Evolutionary conservation across 2,888 invertebrate species (phyloP), one percentile per base, ranked within the genome.

Genomic region (Drosophila parthenogenetica): DNA sequence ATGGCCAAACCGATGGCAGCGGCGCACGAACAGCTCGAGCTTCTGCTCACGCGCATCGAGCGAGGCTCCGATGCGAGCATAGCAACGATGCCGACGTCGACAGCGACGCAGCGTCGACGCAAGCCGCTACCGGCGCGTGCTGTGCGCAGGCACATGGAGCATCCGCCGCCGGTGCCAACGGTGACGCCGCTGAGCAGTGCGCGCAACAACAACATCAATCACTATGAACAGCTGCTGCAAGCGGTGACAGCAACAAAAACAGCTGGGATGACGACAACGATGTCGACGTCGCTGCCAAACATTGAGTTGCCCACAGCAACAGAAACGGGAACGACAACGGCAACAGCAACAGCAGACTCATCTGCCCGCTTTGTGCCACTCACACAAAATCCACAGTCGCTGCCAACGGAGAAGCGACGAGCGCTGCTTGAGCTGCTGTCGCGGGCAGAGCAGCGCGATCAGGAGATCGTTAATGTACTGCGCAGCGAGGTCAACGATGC

Each of bases 11-110:
- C 69, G 0, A 29, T 86, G 57, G 67, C 66, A 5, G 67, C 25
- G 17, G 77, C 82, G 5, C 87, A 79, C 43, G 51, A 79, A 10
- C 74, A 79, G 37, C 62, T 83, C 59, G 84, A 86, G 22, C 46
- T 66, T 11, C 17, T 86, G 69, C 67, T 83, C 5, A 35, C 62
- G 17, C 60, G 67, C 48, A 77, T 83, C 25, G 82, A 86, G 53
- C 66, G 19, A 14, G 60, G 35, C 46, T 37, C 29, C 2, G 62
- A 32, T 3, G 32, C 16, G 40, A 8, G 17, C 37, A 11, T 7
- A 17, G 10, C 14, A 35, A 8, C 11, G 35, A 35, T 13, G 35
- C 1, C 14, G 5, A 10, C 11, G 11, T 5, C 48, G 1, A 48
- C 16, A 11, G 5, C 48, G 7, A 13, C 29, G 8, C 48, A 7